Conservation (phyloP, 2,797 vertebrate genomes). For the Melanotaenia trifasciata region DNA sequence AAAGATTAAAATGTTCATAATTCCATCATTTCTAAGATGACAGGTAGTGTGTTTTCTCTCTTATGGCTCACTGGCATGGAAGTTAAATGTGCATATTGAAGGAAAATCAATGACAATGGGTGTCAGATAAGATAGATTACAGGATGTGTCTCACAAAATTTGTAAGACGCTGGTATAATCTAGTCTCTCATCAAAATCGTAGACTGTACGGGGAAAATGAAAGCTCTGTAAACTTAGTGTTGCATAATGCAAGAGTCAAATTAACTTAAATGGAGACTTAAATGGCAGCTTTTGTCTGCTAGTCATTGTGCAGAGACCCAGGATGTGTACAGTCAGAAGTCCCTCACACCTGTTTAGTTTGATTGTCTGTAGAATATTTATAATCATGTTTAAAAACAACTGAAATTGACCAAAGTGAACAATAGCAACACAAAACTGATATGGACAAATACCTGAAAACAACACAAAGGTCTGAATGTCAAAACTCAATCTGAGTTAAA, state of each 20-base stretch:
- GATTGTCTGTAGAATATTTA: neutral
- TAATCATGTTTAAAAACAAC: too few relatives aligned
- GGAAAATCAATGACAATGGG: neutral
- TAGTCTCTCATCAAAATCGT: neutral
- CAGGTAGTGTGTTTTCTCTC: too few relatives aligned
- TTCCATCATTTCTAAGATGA: neutral
- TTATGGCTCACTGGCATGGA: too few relatives aligned
- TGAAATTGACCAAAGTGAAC: too few relatives aligned
- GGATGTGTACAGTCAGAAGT: conserved; percentile 24
- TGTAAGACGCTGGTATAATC: neutral
- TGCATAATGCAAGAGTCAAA: neutral
- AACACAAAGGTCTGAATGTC: too few relatives aligned
- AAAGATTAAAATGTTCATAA: neutral
- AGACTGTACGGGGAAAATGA: neutral
- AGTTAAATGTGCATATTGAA: neutral
- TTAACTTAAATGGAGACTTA: neutral
- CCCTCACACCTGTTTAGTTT: conserved; percentile 18
- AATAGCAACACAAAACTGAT: too few relatives aligned
- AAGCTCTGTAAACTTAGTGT: neutral
- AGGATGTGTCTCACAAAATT: neutral
- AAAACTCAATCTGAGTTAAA: too few relatives aligned
- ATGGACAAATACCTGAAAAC: too few relatives aligned
- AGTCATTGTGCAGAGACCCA: conserved; percentile 2
- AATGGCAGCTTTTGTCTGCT: neutral
- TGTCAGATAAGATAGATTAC: too few relatives aligned